Evolutionary conservation across 37 sponge, comb jelly and placozoan species (phyloP).

Genomic region (Geodia barretti): DNA sequence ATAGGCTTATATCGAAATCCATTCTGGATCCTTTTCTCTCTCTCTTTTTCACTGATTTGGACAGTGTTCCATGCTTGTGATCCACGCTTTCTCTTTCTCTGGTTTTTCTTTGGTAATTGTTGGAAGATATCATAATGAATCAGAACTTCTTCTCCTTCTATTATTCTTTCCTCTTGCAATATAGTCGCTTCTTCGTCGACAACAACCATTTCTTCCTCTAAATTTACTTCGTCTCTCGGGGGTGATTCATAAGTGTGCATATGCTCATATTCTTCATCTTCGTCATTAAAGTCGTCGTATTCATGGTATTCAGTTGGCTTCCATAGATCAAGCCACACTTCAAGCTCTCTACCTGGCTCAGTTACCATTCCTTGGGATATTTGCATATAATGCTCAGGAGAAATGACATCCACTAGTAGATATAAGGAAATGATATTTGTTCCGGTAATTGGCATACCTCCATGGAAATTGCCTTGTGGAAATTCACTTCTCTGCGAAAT

Average conservation of each 20-base stretch:
- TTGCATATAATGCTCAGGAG: conserved; percentile 1
- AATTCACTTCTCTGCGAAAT: not conserved
- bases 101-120: not conserved
- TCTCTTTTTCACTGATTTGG: conserved; percentile 27
- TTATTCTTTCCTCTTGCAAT: conserved; percentile 59
- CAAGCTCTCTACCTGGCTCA: conserved; percentile 43
- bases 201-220: conserved; percentile 17
- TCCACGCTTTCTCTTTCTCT: too few species aligned
- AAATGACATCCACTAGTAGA: conserved; percentile 1
- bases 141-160: conserved; percentile 66
- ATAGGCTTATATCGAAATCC: conserved; percentile 54
- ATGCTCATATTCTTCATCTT: conserved; percentile 3
- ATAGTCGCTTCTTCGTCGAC: conserved; percentile 69
- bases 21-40: conserved; percentile 26
- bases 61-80: conserved; percentile 44
- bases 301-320: conserved; percentile 4
- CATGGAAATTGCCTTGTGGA: not conserved
- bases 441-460: not conserved
- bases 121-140: conserved; percentile 12
- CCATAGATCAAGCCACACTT: conserved; percentile 68
- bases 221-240: not conserved
- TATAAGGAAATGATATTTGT: conserved; percentile 6
- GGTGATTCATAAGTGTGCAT: too few species aligned
- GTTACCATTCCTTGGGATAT: not conserved
- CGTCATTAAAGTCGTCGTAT: too few species aligned